Conservation (phyloP, 2,888 invertebrate genomes). For the Lasioglossum malachurum region DNA sequence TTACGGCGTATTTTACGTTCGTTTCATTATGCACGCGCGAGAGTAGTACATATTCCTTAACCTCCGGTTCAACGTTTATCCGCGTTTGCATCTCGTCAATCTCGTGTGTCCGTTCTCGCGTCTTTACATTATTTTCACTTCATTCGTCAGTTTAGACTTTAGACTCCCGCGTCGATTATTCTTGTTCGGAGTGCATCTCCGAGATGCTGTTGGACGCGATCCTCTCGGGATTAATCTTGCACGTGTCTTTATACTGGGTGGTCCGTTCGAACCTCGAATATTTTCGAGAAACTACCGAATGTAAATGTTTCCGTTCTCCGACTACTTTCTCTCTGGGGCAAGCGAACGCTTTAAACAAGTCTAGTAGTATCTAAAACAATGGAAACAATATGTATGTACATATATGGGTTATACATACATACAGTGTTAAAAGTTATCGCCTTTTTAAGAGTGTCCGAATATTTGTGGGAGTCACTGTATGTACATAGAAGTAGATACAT, state of each 20-base stretch:
- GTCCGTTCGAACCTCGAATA: not conserved
- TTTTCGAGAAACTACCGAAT: not conserved
- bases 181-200: not conserved
- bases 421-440: too few species aligned
- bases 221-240: not conserved
- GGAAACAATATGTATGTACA: too few species aligned
- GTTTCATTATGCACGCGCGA: not conserved
- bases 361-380: too few species aligned
- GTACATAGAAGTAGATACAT: too few species aligned
- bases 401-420: too few species aligned
- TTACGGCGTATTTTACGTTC: not conserved
- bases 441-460: too few species aligned
- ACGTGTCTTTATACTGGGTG: not conserved
- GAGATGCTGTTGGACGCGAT: not conserved
- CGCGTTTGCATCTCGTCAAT: not conserved
- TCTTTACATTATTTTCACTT: not conserved
- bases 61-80: not conserved
- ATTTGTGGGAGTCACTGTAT: too few species aligned
- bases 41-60: not conserved
- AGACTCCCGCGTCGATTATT: not conserved
- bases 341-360: not conserved
- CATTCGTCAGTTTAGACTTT: not conserved
- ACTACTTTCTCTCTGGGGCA: not conserved
- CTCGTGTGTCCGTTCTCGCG: not conserved
- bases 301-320: not conserved